phyloP scores from a whole-genome alignment of 2,888 invertebrate species.

The Pinctada fucata region DNA sequence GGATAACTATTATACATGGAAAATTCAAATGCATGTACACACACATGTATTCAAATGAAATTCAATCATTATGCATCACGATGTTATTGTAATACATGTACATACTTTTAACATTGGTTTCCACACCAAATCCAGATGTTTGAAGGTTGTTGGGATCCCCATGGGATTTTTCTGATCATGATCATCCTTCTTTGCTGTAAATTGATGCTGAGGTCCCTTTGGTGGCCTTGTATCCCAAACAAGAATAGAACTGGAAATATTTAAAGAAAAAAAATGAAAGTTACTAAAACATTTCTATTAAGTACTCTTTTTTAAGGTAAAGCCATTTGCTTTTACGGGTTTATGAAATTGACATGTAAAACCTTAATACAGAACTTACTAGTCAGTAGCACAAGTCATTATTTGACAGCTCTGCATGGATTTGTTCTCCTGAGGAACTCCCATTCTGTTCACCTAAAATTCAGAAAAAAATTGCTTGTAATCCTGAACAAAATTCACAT shows the following conservation, averaged over 20 bases:
- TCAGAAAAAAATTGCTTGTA: no score
- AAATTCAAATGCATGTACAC: no score
- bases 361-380: conserved; percentile 61
- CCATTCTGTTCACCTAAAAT: conserved; percentile 72
- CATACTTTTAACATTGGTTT: conserved; percentile 74
- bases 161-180: conserved; percentile 64
- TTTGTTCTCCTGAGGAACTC: conserved; percentile 75
- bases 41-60: no score
- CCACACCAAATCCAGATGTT: conserved; percentile 76
- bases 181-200: conserved; percentile 52
- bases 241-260: conserved; percentile 63
- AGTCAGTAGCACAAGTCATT: conserved; percentile 75
- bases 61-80: no score
- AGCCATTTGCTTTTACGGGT: no score
- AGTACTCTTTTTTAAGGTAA: no score
- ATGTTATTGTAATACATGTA: no score
- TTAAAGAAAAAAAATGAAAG: not conserved
- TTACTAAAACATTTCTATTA: not conserved
- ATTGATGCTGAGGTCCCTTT: conserved; percentile 60
- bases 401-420: conserved; percentile 70
- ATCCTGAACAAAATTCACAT: no score
- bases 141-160: conserved; percentile 75
- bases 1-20: no score
- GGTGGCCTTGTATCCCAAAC: conserved; percentile 75
- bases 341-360: no score